phyloP scores from a whole-genome alignment of 2,113 vertebrate genomes.

The Atractosteus spatula region DNA sequence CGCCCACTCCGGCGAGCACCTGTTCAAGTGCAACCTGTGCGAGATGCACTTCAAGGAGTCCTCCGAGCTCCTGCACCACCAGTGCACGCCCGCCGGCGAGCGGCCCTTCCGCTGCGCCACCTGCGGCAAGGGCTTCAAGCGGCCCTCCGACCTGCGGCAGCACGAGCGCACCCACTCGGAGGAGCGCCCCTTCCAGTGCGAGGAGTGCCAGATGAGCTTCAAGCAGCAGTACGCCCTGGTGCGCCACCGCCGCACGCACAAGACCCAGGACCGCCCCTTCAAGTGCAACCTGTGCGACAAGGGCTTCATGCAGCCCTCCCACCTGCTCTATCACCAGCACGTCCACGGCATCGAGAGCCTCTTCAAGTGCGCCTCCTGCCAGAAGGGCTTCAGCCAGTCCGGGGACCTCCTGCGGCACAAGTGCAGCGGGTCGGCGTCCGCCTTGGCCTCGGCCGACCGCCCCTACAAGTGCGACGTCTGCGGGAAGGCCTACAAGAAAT shows the following conservation, averaged over 20 bases:
- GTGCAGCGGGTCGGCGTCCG: slow-evolving; percentile 73
- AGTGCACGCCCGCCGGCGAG: slow-evolving; percentile 89
- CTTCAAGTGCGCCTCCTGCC: slow-evolving; percentile 94
- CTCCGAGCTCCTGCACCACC: slow-evolving; percentile 90
- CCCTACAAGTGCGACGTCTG: slow-evolving; percentile 95
- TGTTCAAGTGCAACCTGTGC: slow-evolving; percentile 93
- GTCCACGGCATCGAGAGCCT: slow-evolving; percentile 94
- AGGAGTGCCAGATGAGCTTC: slow-evolving; percentile 98
- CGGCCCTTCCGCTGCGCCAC: slow-evolving; percentile 89
- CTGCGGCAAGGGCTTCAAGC: slow-evolving; percentile 92
- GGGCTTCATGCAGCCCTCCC: slow-evolving; percentile 90
- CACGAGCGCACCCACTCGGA: slow-evolving; percentile 93
- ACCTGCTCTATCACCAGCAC: slow-evolving; percentile 94
- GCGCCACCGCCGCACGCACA: slow-evolving; percentile 91
- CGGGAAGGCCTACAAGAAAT: slow-evolving; percentile 92
- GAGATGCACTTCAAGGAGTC: slow-evolving; percentile 97
- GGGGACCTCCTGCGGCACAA: slow-evolving; percentile 92
- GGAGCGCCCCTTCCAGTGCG: slow-evolving; percentile 96
- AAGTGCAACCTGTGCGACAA: slow-evolving; percentile 96
- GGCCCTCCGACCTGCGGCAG: slow-evolving; percentile 90
- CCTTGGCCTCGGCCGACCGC: slow-evolving; percentile 74
- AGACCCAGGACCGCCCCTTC: slow-evolving; percentile 75
- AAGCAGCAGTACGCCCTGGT: slow-evolving; percentile 93
- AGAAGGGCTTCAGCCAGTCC: slow-evolving; percentile 95
- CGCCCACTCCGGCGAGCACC: slow-evolving; percentile 88